phyloP scores from a whole-genome alignment of 2,797 vertebrate genomes.

The Orestias chungarensis region DNA sequence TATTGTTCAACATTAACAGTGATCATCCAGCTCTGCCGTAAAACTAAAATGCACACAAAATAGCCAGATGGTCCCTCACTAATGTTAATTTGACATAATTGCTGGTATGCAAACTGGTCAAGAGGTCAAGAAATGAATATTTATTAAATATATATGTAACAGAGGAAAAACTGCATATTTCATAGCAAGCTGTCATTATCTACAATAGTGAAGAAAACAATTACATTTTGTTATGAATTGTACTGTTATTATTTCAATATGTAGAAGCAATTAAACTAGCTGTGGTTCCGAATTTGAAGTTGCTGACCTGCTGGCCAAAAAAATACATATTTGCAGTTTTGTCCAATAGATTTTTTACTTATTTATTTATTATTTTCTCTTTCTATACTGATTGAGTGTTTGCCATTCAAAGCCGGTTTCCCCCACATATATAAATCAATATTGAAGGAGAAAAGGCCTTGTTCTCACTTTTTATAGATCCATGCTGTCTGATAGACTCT shows the following conservation, averaged over 20 bases:
- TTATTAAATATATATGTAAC: slow-evolving; percentile 18
- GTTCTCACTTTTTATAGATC: slow-evolving; percentile 76
- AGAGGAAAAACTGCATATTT: slow-evolving; percentile 20
- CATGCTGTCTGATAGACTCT: slow-evolving; percentile 66
- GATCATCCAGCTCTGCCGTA: background rate
- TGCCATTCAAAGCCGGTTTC: slow-evolving; percentile 72
- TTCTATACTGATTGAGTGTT: slow-evolving; percentile 66
- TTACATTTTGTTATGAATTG: background rate
- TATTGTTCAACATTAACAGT: background rate
- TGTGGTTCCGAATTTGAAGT: slow-evolving; percentile 27
- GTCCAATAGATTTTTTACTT: slow-evolving; percentile 59
- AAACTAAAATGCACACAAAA: background rate
- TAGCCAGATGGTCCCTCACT: background rate
- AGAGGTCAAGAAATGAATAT: slow-evolving; percentile 22
- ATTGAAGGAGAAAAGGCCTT: slow-evolving; percentile 68
- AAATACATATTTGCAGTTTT: slow-evolving; percentile 61
- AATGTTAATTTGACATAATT: slow-evolving; percentile 1
- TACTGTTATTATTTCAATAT: background rate
- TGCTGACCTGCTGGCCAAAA: slow-evolving; percentile 55
- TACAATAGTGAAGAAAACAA: background rate
- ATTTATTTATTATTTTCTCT: slow-evolving; percentile 4
- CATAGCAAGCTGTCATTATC: slow-evolving; percentile 8
- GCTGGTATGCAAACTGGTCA: background rate
- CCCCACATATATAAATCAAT: slow-evolving; percentile 75
- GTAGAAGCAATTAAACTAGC: too few relatives aligned